phyloP scores from a whole-genome alignment of 2,888 invertebrate species.

The Mesorhabditis sp. region DNA sequence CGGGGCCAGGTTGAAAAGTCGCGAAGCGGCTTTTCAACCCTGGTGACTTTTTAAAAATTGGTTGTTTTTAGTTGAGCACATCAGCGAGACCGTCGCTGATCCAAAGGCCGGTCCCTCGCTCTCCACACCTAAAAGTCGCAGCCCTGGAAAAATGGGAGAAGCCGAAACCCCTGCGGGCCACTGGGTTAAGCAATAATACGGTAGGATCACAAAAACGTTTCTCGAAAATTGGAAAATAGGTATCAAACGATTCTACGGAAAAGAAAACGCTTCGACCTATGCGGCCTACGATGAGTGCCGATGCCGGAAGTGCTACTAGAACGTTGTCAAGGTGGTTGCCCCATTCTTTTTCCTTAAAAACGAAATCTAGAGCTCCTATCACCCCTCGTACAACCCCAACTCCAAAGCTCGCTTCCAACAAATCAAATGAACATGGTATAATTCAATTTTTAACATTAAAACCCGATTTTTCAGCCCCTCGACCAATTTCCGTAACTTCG shows the following conservation, averaged over 20 bases:
- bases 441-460: too few species aligned
- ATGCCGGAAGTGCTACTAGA: neutral
- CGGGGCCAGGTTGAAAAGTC: too few species aligned
- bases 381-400: too few species aligned
- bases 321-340: too few species aligned
- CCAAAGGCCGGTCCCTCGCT: neutral
- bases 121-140: neutral
- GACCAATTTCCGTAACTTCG: too few species aligned
- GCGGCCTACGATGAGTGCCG: constrained; percentile 7
- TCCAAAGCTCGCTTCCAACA: too few species aligned
- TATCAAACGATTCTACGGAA: neutral
- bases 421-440: too few species aligned
- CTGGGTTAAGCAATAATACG: neutral
- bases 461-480: too few species aligned
- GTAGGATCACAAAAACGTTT: neutral
- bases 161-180: constrained; percentile 5
- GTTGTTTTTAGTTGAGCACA: neutral
- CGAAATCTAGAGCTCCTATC: too few species aligned
- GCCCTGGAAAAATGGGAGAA: neutral
- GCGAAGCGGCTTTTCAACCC: too few species aligned
- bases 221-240: neutral
- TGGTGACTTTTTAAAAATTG: neutral
- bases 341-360: too few species aligned
- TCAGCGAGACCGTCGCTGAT: neutral
- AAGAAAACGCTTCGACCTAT: neutral